A percentile compares a stretch with the other conserved stretches of the same genome.
Conservation (phyloP, 2,797 vertebrate genomes). For the Gymnodraco acuticeps region DNA sequence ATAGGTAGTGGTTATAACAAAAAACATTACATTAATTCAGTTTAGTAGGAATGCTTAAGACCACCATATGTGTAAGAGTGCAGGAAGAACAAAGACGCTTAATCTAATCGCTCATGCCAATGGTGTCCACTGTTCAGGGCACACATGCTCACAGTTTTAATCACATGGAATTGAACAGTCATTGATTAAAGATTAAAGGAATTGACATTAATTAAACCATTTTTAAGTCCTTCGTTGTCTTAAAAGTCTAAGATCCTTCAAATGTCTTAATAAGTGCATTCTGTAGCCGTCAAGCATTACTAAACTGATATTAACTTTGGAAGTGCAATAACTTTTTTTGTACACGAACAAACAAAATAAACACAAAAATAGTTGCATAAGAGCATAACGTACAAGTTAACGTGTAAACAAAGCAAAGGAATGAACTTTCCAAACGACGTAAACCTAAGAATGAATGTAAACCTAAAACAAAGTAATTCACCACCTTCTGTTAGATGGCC, state of each 20-base stretch:
- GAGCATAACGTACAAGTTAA: conserved; percentile 24
- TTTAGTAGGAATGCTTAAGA: conserved; percentile 27
- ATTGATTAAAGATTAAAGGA: conserved; percentile 21
- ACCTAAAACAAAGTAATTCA: conserved; percentile 44
- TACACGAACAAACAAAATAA: conserved; percentile 45
- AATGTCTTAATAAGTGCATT: conserved; percentile 52
- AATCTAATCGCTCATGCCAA: background rate
- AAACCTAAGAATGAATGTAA: conserved; percentile 55
- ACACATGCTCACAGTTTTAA: conserved; percentile 1
- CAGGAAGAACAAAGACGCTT: conserved; percentile 15
- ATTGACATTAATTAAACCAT: background rate
- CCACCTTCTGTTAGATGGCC: conserved; percentile 23
- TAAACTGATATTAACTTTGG: conserved; percentile 33
- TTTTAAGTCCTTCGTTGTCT: conserved; percentile 10
- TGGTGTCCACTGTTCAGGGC: conserved; percentile 25
- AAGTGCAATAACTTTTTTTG: conserved; percentile 53
- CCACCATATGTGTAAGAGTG: background rate
- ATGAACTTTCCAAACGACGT: conserved; percentile 45
- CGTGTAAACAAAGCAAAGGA: conserved; percentile 25
- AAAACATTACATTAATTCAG: conserved; percentile 19
- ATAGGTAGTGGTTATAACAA: conserved; percentile 14
- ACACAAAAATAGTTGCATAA: conserved; percentile 31
- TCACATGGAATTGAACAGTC: conserved; percentile 16
- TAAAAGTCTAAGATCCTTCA: conserved; percentile 27
- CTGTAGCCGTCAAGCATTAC: conserved; percentile 21